phyloP scores from a whole-genome alignment of 37 sponge, comb jelly and placozoan species.

The Amphimedon queenslandica region DNA sequence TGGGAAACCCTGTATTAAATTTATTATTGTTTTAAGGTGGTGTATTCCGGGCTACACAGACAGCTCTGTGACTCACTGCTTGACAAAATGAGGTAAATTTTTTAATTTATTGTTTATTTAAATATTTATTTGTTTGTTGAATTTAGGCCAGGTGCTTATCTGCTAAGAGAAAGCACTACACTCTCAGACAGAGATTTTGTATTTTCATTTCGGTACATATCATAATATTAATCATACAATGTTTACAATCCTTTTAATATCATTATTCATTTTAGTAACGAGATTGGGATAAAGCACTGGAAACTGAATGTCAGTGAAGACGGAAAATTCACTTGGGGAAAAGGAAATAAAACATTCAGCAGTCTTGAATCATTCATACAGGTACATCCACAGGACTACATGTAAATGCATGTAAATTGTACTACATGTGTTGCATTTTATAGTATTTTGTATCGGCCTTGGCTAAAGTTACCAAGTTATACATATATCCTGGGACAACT shows the following conservation, averaged over 20 bases:
- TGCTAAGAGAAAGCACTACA: conserved; percentile 39
- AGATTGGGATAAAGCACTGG: conserved; percentile 79
- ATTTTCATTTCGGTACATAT: conserved; percentile 57
- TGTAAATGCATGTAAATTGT: conserved; percentile 12
- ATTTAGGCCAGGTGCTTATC: conserved; percentile 59
- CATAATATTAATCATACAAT: neutral
- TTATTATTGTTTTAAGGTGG: too few species aligned
- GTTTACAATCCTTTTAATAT: neutral
- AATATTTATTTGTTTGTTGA: neutral
- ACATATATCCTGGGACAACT: conserved; percentile 40
- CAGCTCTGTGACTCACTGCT: conserved; percentile 47
- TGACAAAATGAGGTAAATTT: conserved; percentile 53
- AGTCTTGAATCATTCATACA: conserved; percentile 45
- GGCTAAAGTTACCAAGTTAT: conserved; percentile 39
- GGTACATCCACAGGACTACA: conserved; percentile 28
- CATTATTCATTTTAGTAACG: conserved; percentile 28
- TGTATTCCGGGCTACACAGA: conserved; percentile 47
- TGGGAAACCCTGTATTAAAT: too few species aligned
- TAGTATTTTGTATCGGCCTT: conserved; percentile 48
- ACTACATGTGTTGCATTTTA: neutral
- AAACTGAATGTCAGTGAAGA: conserved; percentile 28
- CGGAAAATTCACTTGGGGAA: conserved; percentile 62
- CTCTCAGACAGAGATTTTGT: conserved; percentile 19
- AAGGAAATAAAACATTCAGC: neutral
- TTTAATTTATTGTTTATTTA: neutral